A percentile compares a stretch with the other conserved stretches of the same genome.
Evolutionary conservation across 2,113 vertebrate species (phyloP).

Genomic region (Smithornis capensis): DNA sequence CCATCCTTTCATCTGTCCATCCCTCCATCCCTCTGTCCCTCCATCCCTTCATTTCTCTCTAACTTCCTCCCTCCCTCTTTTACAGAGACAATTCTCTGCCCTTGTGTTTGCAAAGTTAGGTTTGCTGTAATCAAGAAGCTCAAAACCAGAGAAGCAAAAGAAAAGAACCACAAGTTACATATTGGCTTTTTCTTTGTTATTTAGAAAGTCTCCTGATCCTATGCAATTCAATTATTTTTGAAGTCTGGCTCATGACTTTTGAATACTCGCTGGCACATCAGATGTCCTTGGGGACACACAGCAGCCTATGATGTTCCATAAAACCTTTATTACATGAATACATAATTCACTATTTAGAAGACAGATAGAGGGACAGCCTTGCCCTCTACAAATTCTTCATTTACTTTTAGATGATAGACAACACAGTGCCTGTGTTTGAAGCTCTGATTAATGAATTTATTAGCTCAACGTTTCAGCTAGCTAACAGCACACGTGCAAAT

Average conservation of each 20-base stretch:
- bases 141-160: background rate
- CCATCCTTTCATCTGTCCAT: too few relatives aligned
- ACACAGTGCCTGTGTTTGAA: background rate
- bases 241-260: background rate
- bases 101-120: background rate
- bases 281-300: background rate
- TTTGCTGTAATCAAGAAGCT: background rate
- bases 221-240: slow-evolving; percentile 8
- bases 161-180: background rate
- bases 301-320: background rate
- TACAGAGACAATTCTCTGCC: background rate
- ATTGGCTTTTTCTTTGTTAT: background rate
- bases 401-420: slow-evolving; percentile 7
- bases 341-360: background rate
- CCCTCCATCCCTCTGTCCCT: too few relatives aligned
- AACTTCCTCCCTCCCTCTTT: background rate
- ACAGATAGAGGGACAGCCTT: background rate
- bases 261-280: background rate
- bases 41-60: too few relatives aligned
- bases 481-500: background rate
- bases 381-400: background rate
- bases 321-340: background rate
- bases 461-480: background rate
- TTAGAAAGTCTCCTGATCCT: background rate
- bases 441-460: slow-evolving; percentile 26